Percentiles rank a stretch among this genome's conserved stretches.
Conservation (phyloP, 2,888 invertebrate genomes). For the Galeopsomyia nigrocyanea region DNA sequence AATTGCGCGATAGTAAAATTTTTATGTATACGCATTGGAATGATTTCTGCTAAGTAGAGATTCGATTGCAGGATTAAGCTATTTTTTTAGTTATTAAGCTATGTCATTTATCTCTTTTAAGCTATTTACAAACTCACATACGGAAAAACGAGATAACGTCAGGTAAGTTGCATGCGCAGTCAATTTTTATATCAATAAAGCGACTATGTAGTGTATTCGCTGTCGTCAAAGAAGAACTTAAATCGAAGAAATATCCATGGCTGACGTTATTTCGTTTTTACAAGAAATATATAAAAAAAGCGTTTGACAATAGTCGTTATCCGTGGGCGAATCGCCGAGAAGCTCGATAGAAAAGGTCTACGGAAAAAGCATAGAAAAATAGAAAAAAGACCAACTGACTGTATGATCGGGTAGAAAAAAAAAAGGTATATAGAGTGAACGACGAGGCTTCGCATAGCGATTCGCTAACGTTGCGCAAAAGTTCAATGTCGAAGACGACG, state of each 20-base stretch:
- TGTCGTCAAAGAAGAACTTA: background rate
- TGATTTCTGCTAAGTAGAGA: conserved; percentile 33
- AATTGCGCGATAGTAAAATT: conserved; percentile 31
- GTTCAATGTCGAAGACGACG: conserved; percentile 12
- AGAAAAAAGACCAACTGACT: background rate
- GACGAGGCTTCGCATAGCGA: conserved; percentile 15
- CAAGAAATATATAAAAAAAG: conserved; percentile 38
- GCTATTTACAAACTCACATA: conserved; percentile 50
- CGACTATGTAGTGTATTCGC: background rate
- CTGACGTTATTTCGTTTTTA: conserved; percentile 40
- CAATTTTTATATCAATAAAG: background rate
- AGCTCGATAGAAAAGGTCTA: conserved; percentile 1
- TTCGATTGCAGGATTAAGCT: conserved; percentile 39
- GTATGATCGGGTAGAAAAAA: background rate
- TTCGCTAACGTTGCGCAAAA: conserved; percentile 26
- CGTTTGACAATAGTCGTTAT: conserved; percentile 5
- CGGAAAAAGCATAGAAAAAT: background rate
- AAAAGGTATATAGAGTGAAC: background rate
- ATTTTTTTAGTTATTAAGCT: conserved; percentile 43
- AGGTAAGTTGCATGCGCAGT: background rate
- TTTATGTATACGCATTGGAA: conserved; percentile 25
- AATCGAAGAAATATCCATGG: background rate
- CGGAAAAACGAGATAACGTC: conserved; percentile 44
- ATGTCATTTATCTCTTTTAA: conserved; percentile 43
- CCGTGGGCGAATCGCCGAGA: conserved; percentile 19